phyloP scores from a whole-genome alignment of 1,140 invertebrate genomes.

The Metaphire vulgaris region DNA sequence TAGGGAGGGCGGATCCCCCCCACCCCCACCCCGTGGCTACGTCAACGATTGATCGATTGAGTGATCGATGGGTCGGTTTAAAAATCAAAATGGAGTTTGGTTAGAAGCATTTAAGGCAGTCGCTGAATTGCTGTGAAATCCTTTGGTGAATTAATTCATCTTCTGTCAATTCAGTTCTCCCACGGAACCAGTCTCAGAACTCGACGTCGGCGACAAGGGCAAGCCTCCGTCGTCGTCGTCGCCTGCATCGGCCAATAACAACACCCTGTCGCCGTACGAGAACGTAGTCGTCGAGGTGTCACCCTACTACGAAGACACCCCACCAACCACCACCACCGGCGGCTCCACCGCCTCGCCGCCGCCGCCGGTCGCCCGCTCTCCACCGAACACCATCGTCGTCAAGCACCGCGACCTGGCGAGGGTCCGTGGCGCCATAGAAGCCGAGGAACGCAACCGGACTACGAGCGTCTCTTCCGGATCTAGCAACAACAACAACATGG shows the following conservation, averaged over 20 bases:
- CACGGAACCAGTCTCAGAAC: too few species aligned
- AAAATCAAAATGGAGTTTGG: too few species aligned
- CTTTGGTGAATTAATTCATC: too few species aligned
- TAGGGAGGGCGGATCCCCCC: too few species aligned
- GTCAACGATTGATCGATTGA: too few species aligned
- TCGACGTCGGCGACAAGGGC: too few species aligned
- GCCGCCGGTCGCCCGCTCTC: background rate
- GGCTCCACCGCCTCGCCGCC: background rate
- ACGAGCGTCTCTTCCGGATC: background rate
- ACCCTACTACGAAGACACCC: background rate
- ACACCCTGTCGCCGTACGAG: background rate
- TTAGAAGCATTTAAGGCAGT: too few species aligned
- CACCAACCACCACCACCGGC: background rate
- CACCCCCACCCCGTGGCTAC: too few species aligned
- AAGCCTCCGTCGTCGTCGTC: too few species aligned
- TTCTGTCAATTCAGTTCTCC: too few species aligned
- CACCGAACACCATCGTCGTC: background rate
- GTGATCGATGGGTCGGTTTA: too few species aligned
- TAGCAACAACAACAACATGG: background rate
- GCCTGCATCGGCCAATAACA: background rate
- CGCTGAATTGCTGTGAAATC: too few species aligned
- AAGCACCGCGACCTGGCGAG: background rate
- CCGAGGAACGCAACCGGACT: background rate
- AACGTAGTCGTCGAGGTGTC: background rate
- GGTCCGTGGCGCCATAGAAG: background rate